Evolutionary conservation across 1,140 invertebrate species (phyloP).

Genomic region (Caenorhabditis briggsae): DNA sequence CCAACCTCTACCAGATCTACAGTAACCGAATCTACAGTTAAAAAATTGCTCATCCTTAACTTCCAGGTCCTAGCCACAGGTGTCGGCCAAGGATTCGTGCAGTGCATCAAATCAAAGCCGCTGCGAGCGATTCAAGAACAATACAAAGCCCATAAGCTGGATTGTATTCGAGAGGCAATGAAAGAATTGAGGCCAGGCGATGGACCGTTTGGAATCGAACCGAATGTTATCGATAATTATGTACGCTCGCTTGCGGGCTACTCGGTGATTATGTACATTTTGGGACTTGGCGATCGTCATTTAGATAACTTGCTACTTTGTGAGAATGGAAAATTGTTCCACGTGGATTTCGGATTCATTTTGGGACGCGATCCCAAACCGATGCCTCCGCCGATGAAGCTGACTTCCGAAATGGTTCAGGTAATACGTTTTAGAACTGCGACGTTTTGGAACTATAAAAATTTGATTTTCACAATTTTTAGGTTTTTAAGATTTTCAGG

Average conservation of each 20-base stretch:
- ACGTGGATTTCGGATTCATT: constrained; percentile 99
- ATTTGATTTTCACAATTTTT: too few relatives aligned
- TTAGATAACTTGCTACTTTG: constrained; percentile 90
- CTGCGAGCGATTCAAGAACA: constrained; percentile 70
- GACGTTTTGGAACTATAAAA: too few relatives aligned
- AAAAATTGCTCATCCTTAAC: background rate
- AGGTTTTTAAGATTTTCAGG: too few relatives aligned
- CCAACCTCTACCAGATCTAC: background rate
- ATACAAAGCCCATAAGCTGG: constrained; percentile 67
- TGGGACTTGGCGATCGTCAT: constrained; percentile 96
- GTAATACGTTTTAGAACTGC: constrained; percentile 75
- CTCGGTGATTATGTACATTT: constrained; percentile 96
- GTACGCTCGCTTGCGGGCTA: constrained; percentile 93
- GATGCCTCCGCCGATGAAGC: constrained; percentile 96
- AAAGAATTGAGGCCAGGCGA: constrained; percentile 88
- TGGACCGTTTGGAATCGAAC: constrained; percentile 89
- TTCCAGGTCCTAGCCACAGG: constrained; percentile 88
- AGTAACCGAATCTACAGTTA: too few relatives aligned
- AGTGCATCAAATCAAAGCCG: constrained; percentile 90
- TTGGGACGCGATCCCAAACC: constrained; percentile 97
- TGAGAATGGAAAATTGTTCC: constrained; percentile 87
- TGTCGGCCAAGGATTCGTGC: constrained; percentile 92
- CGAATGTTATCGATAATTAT: constrained; percentile 97
- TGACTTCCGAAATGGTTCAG: constrained; percentile 99
- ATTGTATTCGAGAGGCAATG: constrained; percentile 81